Evolutionary conservation across 2,797 vertebrate species (phyloP).

Genomic region (Urophycis tenuis): DNA sequence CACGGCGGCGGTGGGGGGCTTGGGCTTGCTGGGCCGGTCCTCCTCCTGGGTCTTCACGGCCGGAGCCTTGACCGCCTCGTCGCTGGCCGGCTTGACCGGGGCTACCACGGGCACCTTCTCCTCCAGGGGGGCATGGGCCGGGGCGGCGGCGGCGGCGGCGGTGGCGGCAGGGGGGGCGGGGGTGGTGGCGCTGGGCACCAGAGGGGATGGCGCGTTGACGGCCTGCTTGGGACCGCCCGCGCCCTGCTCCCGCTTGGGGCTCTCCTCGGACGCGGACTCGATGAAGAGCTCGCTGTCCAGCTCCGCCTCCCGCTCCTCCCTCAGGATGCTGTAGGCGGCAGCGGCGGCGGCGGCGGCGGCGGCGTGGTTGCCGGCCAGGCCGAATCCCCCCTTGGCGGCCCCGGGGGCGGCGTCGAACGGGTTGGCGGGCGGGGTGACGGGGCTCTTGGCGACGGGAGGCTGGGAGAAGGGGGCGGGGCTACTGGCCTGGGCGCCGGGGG

Average conservation of each 20-base stretch:
- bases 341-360: constrained; percentile 71
- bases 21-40: constrained; percentile 58
- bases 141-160: constrained; percentile 29
- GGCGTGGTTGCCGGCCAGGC: constrained; percentile 74
- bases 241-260: constrained; percentile 92
- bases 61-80: constrained; percentile 55
- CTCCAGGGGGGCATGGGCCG: constrained; percentile 53
- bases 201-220: constrained; percentile 64
- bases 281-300: constrained; percentile 98
- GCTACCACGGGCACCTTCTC: constrained; percentile 43
- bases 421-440: constrained; percentile 54
- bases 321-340: constrained; percentile 90
- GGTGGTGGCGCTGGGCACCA: constrained; percentile 49
- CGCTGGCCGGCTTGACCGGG: constrained; percentile 41
- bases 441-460: constrained; percentile 47
- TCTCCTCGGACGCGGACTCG: constrained; percentile 94
- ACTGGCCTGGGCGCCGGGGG: constrained; percentile 39
- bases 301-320: constrained; percentile 95
- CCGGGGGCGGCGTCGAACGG: constrained; percentile 60
- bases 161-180: constrained; percentile 52
- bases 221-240: constrained; percentile 73
- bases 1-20: constrained; percentile 66
- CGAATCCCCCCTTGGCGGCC: constrained; percentile 76
- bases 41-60: constrained; percentile 55
- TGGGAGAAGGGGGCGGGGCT: constrained; percentile 65